Evolutionary conservation across 2,113 vertebrate species (phyloP).

Genomic region (Sebastes schlegelii): DNA sequence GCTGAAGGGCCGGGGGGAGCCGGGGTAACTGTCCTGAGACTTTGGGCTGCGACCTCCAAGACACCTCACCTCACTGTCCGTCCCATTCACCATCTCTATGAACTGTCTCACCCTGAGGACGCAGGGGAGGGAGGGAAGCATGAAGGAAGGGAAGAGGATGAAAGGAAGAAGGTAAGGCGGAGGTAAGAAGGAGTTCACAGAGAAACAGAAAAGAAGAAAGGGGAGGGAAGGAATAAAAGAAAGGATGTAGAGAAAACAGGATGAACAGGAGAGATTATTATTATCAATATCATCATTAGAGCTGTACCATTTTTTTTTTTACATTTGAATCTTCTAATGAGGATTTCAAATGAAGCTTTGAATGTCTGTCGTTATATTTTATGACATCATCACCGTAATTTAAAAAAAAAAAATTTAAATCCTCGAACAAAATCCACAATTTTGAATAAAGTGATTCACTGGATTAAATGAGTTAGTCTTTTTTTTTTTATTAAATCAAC

Average conservation of each 20-base stretch:
- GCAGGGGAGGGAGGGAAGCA: accelerated
- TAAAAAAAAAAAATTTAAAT: no score
- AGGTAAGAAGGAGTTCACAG: neutral
- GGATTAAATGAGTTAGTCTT: no score
- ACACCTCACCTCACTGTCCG: slow-evolving; percentile 98
- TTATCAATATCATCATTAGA: no score
- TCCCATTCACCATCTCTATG: slow-evolving; percentile 99
- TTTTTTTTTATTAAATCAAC: no score
- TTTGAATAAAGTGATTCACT: no score
- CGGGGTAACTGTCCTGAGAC: slow-evolving; percentile 97
- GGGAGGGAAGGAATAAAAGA: neutral
- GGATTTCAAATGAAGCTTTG: no score
- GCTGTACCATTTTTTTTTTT: no score
- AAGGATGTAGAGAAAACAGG: neutral
- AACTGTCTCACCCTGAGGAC: slow-evolving; percentile 94
- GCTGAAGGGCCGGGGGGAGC: slow-evolving; percentile 92
- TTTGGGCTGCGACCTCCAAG: slow-evolving; percentile 98
- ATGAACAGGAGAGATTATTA: neutral
- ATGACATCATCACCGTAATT: no score
- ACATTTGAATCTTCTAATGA: no score
- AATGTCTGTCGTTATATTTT: no score
- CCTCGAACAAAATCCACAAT: no score
- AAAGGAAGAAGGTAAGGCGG: neutral
- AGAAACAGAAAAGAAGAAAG: neutral
- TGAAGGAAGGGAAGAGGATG: no score